These are phyloP conservation scores for Pollenia griseotomentosa DNA, from an alignment of 2,888 invertebrate genomes.

Conservation along the genomic window DNA sequence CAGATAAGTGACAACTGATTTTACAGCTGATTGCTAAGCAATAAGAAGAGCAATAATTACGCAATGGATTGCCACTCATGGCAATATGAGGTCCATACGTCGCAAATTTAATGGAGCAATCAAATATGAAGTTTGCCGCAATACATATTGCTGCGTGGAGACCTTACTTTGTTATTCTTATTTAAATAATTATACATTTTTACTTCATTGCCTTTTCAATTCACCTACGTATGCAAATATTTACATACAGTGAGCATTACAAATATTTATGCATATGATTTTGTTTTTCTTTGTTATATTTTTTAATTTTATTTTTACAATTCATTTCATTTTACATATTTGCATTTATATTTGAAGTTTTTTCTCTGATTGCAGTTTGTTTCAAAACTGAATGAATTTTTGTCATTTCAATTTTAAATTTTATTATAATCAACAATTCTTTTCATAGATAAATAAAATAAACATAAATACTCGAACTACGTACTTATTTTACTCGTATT, in stretches of 20 bases:
- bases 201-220: constrained; percentile 28
- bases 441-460: constrained; percentile 32
- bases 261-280: constrained; percentile 60
- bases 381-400: constrained; percentile 44
- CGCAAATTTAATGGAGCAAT: too few relatives aligned
- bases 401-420: constrained; percentile 63
- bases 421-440: constrained; percentile 45
- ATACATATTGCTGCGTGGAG: too few relatives aligned
- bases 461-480: constrained; percentile 16
- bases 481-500: background rate
- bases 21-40: too few relatives aligned
- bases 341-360: constrained; percentile 40
- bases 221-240: constrained; percentile 20
- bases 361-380: constrained; percentile 15
- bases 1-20: too few relatives aligned
- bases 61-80: too few relatives aligned
- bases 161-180: too few relatives aligned
- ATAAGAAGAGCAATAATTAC: too few relatives aligned
- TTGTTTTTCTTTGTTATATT: constrained; percentile 17
- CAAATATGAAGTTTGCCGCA: too few relatives aligned
- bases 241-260: constrained; percentile 33
- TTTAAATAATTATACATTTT: background rate
- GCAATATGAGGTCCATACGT: too few relatives aligned
- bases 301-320: constrained; percentile 22
- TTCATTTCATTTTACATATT: constrained; percentile 47